A percentile compares a stretch with the other conserved stretches of the same genome.
Evolutionary conservation across 2,113 vertebrate genomes (phyloP).

Genomic region (Chloropsis hardwickii): DNA sequence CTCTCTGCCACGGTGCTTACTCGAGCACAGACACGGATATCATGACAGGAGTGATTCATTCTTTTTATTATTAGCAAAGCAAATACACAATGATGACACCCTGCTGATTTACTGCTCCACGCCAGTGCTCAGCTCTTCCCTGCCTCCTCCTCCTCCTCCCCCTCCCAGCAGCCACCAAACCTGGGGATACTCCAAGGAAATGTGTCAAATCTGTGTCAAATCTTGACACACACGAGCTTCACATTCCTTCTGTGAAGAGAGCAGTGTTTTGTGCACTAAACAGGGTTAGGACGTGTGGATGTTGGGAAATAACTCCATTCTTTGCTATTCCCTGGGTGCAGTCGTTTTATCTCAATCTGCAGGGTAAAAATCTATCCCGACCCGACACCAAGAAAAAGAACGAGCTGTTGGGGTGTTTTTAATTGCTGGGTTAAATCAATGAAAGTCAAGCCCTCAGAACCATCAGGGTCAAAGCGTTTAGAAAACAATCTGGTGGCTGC

Average conservation of each 20-base stretch:
- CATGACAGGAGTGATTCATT: not conserved
- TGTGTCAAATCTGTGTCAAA: not conserved
- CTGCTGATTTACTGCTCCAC: not conserved
- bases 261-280: not conserved
- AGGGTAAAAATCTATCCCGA: not conserved
- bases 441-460: not conserved
- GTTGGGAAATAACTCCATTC: not conserved
- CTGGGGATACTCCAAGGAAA: not conserved
- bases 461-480: not conserved
- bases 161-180: not conserved
- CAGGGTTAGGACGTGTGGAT: not conserved
- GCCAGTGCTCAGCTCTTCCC: not conserved
- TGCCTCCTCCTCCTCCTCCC: not conserved
- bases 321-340: not conserved
- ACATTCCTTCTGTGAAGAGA: not conserved
- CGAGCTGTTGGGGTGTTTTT: not conserved
- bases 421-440: not conserved
- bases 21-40: not conserved
- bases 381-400: not conserved
- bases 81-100: not conserved
- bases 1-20: not conserved
- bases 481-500: not conserved
- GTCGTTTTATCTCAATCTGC: not conserved
- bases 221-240: not conserved
- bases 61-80: conserved; percentile 38